These are phyloP conservation scores for Anhinga anhinga DNA, from an alignment of 2,113 vertebrate genomes.

Conservation along the genomic window DNA sequence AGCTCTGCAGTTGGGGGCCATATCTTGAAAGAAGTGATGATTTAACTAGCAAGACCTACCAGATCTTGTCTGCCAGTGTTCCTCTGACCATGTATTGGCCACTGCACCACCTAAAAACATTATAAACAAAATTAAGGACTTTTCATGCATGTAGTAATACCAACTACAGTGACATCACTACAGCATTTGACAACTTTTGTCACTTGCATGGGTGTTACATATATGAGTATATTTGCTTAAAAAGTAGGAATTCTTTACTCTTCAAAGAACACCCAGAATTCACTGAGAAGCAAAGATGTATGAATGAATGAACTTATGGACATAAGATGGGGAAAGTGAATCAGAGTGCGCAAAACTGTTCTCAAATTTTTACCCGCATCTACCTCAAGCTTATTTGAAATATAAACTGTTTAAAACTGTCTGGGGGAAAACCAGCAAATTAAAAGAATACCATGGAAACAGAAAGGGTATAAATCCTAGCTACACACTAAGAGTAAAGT, in stretches of 20 bases:
- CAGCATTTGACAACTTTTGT: background rate
- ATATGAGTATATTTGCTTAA: background rate
- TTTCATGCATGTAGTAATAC: background rate
- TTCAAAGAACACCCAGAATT: background rate
- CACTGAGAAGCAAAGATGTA: background rate
- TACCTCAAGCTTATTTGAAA: background rate
- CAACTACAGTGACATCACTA: background rate
- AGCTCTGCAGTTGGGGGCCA: background rate
- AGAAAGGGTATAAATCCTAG: background rate
- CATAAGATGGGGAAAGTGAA: background rate
- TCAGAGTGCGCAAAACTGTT: background rate
- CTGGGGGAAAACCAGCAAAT: background rate
- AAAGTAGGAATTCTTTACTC: background rate
- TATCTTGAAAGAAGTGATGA: background rate
- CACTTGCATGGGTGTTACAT: background rate
- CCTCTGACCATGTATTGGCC: background rate
- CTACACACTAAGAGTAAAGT: background rate
- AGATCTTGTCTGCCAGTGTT: background rate
- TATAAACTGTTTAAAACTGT: background rate
- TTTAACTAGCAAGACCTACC: background rate
- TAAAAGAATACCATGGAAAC: conserved; percentile 9
- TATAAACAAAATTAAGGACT: background rate
- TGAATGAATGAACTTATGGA: accelerated
- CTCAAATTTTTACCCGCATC: background rate
- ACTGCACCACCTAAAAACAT: background rate